These are phyloP conservation scores for Rynchops niger DNA, from an alignment of 2,113 vertebrate genomes.

Conservation along the genomic window DNA sequence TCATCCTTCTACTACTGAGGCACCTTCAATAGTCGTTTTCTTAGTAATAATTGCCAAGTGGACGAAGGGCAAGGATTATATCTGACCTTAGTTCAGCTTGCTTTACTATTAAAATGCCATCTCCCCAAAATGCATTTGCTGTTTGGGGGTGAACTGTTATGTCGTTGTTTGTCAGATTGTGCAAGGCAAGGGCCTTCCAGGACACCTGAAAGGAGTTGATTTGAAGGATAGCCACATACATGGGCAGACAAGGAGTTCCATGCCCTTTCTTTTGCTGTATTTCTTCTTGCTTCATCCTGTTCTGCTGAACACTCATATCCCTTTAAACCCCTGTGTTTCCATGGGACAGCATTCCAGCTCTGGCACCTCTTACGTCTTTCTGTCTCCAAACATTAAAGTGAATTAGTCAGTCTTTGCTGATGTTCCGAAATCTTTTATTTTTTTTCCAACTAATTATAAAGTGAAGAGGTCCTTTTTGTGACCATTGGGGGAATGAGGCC, in stretches of 20 bases:
- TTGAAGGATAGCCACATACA: rapidly evolving
- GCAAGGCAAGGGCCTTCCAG: background rate
- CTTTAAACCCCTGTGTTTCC: background rate
- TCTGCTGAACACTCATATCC: background rate
- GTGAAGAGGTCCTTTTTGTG: background rate
- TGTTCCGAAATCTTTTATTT: background rate
- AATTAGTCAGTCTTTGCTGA: constrained; percentile 28
- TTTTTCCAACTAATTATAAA: background rate
- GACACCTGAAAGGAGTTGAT: background rate
- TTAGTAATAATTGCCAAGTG: background rate
- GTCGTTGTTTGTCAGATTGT: background rate
- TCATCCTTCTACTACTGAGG: background rate
- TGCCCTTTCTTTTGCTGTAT: background rate
- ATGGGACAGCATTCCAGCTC: background rate
- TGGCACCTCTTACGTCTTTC: background rate
- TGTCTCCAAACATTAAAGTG: background rate
- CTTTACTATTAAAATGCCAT: background rate
- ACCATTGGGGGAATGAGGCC: background rate
- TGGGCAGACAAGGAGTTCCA: background rate
- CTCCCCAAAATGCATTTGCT: background rate
- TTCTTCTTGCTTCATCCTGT: background rate
- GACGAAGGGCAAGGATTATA: background rate
- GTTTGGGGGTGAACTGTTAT: background rate
- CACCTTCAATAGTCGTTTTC: background rate
- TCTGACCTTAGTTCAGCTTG: background rate